These are phyloP conservation scores for Rhamphomyia laevipes DNA, from an alignment of 2,888 invertebrate genomes.

Conservation along the genomic window DNA sequence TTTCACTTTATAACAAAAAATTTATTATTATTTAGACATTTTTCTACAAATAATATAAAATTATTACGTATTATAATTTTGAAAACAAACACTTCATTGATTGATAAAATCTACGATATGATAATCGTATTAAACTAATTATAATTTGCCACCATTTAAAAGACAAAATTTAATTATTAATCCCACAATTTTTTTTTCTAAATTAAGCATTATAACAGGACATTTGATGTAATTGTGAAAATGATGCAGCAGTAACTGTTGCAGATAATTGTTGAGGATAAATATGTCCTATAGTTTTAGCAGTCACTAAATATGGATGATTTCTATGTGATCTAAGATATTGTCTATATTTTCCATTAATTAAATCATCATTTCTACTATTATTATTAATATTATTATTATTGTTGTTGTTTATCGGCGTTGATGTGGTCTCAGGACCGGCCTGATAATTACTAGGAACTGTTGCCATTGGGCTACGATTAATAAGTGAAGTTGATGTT, in stretches of 20 bases:
- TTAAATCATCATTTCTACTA: not conserved
- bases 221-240: constrained; percentile 46
- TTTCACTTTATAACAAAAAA: too few relatives aligned
- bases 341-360: constrained; percentile 24
- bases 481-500: constrained; percentile 24
- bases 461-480: constrained; percentile 38
- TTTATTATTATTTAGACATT: too few relatives aligned
- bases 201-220: constrained; percentile 50
- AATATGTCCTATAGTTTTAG: constrained; percentile 35
- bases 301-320: constrained; percentile 44
- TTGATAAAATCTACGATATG: not conserved
- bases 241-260: constrained; percentile 27
- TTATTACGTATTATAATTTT: too few relatives aligned
- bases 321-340: constrained; percentile 45
- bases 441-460: constrained; percentile 40
- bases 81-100: too few relatives aligned
- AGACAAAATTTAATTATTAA: too few relatives aligned
- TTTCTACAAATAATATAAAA: too few relatives aligned
- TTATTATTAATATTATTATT: not conserved
- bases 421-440: constrained; percentile 36
- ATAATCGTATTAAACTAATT: not conserved
- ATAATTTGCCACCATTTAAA: not conserved
- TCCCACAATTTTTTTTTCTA: too few relatives aligned
- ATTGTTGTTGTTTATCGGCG: not conserved
- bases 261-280: constrained; percentile 35